A percentile compares a stretch with the other conserved stretches of the same genome.
Evolutionary conservation across 92 coral and sea anemone genomes (phyloP).

Genomic region (Chrysogorgia sp.): DNA sequence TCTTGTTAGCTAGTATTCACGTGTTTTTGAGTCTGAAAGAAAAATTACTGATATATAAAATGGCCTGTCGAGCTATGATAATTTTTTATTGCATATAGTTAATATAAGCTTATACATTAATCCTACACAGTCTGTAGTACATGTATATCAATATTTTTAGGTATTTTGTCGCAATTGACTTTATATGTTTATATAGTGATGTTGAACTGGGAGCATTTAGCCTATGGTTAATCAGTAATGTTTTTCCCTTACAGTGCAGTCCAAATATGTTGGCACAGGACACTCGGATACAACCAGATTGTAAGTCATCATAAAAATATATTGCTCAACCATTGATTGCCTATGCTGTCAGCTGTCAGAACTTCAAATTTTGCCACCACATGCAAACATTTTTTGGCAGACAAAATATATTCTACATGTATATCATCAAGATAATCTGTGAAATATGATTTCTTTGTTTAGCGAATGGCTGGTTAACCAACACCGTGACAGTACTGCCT

Average conservation of each 20-base stretch:
- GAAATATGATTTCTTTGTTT: neutral
- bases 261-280: slow-evolving; percentile 99
- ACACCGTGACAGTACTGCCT: slow-evolving; percentile 93
- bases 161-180: too few species aligned
- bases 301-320: slow-evolving; percentile 62
- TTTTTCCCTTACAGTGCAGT: slow-evolving; percentile 74
- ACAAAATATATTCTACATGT: too few species aligned
- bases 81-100: too few species aligned
- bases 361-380: neutral
- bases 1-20: neutral
- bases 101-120: too few species aligned
- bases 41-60: too few species aligned
- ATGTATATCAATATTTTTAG: too few species aligned
- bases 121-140: too few species aligned
- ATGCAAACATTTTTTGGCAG: too few species aligned
- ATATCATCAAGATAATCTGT: neutral
- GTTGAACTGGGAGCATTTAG: too few species aligned
- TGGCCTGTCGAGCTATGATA: too few species aligned
- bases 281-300: slow-evolving; percentile 96
- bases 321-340: neutral
- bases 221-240: neutral
- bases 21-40: too few species aligned
- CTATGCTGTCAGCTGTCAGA: neutral
- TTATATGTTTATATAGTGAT: too few species aligned
- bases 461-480: slow-evolving; percentile 99